These are phyloP conservation scores for Melanerpes aurifrons DNA, from an alignment of 2,113 vertebrate genomes.

Conservation along the genomic window DNA sequence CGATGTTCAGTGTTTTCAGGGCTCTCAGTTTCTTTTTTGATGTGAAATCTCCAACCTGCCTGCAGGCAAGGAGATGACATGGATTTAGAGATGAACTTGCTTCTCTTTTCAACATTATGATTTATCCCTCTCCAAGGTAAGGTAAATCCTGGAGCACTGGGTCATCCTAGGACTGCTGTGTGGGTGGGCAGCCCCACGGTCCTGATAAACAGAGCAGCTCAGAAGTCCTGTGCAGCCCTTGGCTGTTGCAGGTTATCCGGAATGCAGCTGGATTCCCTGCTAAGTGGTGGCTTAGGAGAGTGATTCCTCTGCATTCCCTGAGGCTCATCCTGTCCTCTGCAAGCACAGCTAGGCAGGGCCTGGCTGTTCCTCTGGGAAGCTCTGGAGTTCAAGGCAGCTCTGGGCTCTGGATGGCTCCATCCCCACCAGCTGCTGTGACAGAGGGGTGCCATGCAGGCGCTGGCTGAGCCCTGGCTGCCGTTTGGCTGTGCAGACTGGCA, in stretches of 20 bases:
- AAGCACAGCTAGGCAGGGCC: neutral
- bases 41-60: neutral
- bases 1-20: neutral
- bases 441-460: rapidly evolving
- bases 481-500: neutral
- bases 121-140: neutral
- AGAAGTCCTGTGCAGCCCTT: neutral
- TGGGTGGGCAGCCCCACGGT: neutral
- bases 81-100: neutral
- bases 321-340: neutral
- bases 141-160: neutral
- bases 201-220: neutral
- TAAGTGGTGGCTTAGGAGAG: neutral
- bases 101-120: neutral
- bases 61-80: neutral
- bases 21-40: neutral
- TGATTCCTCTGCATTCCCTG: neutral
- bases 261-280: rapidly evolving
- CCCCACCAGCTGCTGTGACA: neutral
- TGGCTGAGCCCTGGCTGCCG: neutral
- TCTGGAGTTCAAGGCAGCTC: neutral
- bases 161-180: neutral
- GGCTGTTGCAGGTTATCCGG: rapidly evolving
- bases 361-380: neutral
- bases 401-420: neutral